Percentiles rank a stretch among this genome's conserved stretches.
These are phyloP conservation scores for Metopia argyrocephala DNA, from an alignment of 2,888 invertebrate species.

Conservation along the genomic window DNA sequence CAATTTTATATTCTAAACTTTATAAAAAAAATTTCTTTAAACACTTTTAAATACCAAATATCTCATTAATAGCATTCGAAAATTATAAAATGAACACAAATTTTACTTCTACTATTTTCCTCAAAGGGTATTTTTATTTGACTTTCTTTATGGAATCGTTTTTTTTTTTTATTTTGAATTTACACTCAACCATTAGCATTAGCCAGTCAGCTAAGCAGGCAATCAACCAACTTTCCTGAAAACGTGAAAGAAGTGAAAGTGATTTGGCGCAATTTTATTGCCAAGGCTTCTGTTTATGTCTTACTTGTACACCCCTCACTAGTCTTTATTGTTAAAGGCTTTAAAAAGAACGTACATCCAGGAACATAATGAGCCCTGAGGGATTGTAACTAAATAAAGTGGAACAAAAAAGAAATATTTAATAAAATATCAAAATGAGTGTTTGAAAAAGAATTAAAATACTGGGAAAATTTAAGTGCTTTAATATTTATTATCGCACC, in stretches of 20 bases:
- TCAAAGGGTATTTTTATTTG: constrained; percentile 44
- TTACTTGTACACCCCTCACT: not conserved
- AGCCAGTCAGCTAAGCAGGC: not conserved
- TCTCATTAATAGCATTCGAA: not conserved
- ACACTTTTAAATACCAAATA: not conserved
- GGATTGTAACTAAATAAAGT: constrained; percentile 37
- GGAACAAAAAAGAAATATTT: constrained; percentile 9
- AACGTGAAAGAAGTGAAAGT: constrained; percentile 53
- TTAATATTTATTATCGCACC: too few relatives aligned
- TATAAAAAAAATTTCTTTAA: not conserved
- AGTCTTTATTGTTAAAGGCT: constrained; percentile 25
- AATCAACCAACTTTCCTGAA: constrained; percentile 37
- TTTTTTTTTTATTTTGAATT: constrained; percentile 10
- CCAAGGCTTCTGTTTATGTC: constrained; percentile 35
- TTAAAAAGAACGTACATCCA: constrained; percentile 18
- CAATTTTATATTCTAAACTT: not conserved
- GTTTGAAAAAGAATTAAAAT: not conserved
- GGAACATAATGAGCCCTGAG: constrained; percentile 57
- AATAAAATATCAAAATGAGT: constrained; percentile 35
- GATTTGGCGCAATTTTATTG: constrained; percentile 61
- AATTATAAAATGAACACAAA: not conserved
- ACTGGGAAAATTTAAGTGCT: not conserved
- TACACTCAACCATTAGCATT: not conserved
- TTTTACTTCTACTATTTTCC: constrained; percentile 31
- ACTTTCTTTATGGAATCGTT: constrained; percentile 25